These are phyloP conservation scores for Sebastes nivosus DNA, from an alignment of 2,797 vertebrate species.

Conservation along the genomic window DNA sequence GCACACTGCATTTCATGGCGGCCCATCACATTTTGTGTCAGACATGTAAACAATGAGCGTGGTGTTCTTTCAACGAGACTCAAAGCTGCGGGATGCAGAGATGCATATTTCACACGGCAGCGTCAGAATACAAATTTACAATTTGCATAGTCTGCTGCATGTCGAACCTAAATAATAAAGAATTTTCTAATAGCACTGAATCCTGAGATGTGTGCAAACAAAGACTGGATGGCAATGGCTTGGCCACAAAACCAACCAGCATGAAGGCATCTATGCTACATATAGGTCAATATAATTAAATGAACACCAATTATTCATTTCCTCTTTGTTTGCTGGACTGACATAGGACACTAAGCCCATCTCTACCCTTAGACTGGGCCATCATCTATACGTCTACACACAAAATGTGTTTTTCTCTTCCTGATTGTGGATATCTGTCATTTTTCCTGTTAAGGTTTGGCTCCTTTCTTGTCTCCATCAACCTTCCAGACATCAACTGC, in stretches of 20 bases:
- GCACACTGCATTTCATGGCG: conserved; percentile 1
- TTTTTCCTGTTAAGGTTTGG: background rate
- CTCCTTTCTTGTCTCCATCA: conserved; percentile 1
- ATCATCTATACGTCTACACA: conserved; percentile 4
- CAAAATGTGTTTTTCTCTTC: background rate
- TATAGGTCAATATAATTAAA: conserved; percentile 33
- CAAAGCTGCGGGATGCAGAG: background rate
- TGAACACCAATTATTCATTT: background rate
- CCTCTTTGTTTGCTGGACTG: conserved; percentile 1
- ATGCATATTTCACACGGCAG: background rate
- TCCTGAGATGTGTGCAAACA: conserved; percentile 11
- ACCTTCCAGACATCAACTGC: conserved; percentile 22
- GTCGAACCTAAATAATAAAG: background rate
- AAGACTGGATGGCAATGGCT: conserved; percentile 14
- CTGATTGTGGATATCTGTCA: background rate
- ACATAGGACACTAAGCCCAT: background rate
- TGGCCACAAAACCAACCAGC: background rate
- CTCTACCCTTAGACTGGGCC: background rate
- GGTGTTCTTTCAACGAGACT: background rate
- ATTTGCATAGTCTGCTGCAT: background rate
- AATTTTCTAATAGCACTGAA: background rate
- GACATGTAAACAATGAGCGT: conserved; percentile 52
- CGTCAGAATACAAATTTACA: conserved; percentile 9
- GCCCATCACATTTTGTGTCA: conserved; percentile 3
- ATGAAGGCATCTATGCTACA: conserved; percentile 7